phyloP scores from a whole-genome alignment of 2,888 invertebrate genomes.

The Oxycera nigricornis region DNA sequence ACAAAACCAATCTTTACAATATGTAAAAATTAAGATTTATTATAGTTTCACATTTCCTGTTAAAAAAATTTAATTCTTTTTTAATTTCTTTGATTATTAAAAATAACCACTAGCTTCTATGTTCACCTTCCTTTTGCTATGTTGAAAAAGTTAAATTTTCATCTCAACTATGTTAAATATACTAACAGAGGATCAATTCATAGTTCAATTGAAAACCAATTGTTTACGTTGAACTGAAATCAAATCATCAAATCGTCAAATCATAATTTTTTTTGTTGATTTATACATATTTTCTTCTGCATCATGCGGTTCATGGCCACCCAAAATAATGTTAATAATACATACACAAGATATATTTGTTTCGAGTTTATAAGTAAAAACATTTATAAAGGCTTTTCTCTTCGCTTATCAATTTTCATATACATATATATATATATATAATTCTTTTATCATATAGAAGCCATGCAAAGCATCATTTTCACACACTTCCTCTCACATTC shows the following conservation, averaged over 20 bases:
- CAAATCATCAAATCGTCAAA: background rate
- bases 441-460: background rate
- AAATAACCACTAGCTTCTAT: slow-evolving; percentile 15
- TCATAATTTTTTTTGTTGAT: background rate
- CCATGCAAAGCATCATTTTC: background rate
- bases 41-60: slow-evolving; percentile 26
- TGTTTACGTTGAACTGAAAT: background rate
- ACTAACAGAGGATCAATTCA: background rate
- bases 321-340: slow-evolving; percentile 23
- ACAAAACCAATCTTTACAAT: slow-evolving; percentile 21
- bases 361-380: slow-evolving; percentile 17
- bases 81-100: slow-evolving; percentile 25
- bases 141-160: background rate
- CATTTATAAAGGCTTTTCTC: slow-evolving; percentile 22
- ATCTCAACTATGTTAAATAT: background rate
- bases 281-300: background rate
- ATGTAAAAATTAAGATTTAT: slow-evolving; percentile 36
- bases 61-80: slow-evolving; percentile 32
- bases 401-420: background rate
- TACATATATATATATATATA: background rate
- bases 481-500: background rate
- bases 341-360: background rate
- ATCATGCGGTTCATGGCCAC: background rate
- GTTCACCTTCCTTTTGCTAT: slow-evolving; percentile 2
- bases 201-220: background rate